Base-by-base conservation (phyloP, 2,888 invertebrate genomes). In the Drosophila trichaetosa region DNA sequence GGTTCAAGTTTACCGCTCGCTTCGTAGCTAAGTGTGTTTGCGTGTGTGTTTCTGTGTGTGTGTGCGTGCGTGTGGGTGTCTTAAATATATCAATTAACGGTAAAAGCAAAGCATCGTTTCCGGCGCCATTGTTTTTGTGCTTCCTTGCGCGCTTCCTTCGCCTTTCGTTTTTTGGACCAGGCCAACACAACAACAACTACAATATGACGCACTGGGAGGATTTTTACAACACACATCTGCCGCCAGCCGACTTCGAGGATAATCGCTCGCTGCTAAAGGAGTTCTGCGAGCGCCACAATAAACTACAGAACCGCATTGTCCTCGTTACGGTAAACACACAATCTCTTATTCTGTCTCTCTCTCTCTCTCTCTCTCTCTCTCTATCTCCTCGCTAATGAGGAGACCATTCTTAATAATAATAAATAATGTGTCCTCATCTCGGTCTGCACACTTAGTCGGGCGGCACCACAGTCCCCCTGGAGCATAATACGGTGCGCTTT, bases 401-500 rank as follows among this genome's bases (percentile, higher is more conserved):
- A 42, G 53, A 33, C 53, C 48, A 53, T 60, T 13, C 54, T 53
- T 52, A 51, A 48, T 48, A 57, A 56, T 40, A 49, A 27, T 54
- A 24, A 57, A 52, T 51, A 49, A 27, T 56, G 36, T 38, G 27
- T 18, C 31, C 34, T 16, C 4, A n/a, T 51, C 6, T 48, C 16
- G 10, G 18, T 36, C 21, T 18, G 13, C 27, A 24, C 29, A 1
- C 11, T 6, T 93, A 97, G 97, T 99, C 98, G 71, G 99, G 99
- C 46, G 99, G 99, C 63, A 99, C 99, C 6, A 98, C 98, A 42
- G 98, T 99, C 7, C 99, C 99, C 0, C 93, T 99, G 65, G 99
- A 99, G 92, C 98, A 98, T 92, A 98, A 98, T 92, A 99, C 99
- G 0, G 99, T 99, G 1, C 95, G 99, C 59, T 99, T 98, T 93